A percentile compares a stretch with the other conserved stretches of the same genome.
phyloP scores from a whole-genome alignment of 2,113 vertebrate genomes.

The Haplochromis vanheusdeni region DNA sequence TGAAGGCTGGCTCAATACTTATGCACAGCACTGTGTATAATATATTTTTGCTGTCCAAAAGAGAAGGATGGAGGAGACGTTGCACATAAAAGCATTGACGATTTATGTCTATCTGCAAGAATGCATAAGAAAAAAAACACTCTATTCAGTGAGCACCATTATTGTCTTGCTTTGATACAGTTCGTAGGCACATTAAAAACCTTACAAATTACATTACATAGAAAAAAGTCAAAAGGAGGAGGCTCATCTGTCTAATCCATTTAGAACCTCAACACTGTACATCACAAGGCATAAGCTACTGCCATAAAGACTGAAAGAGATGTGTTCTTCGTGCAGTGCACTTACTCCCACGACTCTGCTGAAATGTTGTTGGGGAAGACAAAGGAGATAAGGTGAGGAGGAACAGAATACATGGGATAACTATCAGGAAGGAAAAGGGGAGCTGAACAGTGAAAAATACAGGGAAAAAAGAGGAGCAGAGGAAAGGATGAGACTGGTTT shows the following conservation, averaged over 20 bases:
- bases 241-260: constrained; percentile 30
- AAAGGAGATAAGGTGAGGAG: background rate
- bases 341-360: constrained; percentile 19
- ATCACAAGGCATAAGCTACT: background rate
- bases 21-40: background rate
- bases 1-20: background rate
- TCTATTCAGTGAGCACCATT: background rate
- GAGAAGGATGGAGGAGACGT: background rate
- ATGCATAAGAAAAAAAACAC: background rate
- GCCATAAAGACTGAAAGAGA: background rate
- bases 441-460: background rate
- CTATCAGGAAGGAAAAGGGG: background rate
- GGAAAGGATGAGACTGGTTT: background rate
- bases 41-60: background rate
- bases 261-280: background rate
- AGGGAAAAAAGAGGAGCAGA: background rate
- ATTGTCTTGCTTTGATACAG: background rate
- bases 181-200: background rate
- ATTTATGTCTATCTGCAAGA: background rate
- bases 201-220: background rate
- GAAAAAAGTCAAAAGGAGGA: background rate
- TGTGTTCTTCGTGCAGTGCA: background rate
- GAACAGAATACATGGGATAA: background rate
- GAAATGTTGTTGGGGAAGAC: background rate
- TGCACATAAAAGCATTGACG: background rate